These are phyloP conservation scores for Labeo rohita DNA, from an alignment of 2,113 vertebrate genomes.

Conservation along the genomic window DNA sequence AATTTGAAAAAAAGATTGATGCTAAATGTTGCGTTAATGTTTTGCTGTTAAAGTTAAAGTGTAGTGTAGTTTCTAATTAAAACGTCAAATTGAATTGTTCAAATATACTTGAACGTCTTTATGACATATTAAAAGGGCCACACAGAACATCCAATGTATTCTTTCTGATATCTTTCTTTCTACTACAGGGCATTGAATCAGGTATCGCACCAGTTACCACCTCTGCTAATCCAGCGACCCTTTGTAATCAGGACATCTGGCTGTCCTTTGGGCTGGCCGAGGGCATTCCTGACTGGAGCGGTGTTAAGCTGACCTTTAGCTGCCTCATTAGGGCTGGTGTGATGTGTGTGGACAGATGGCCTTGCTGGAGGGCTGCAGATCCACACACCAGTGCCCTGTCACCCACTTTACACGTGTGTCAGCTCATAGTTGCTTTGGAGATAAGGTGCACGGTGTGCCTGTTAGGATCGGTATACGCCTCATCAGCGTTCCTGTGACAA, in stretches of 20 bases:
- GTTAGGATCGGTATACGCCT: constrained; percentile 20
- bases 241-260: constrained; percentile 54
- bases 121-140: neutral
- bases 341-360: constrained; percentile 38
- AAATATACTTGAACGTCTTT: neutral
- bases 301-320: constrained; percentile 74
- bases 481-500: constrained; percentile 19
- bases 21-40: neutral
- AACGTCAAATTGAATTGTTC: no score
- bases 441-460: constrained; percentile 43
- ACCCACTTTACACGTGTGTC: constrained; percentile 51
- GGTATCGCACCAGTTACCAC: constrained; percentile 26
- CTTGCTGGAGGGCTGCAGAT: constrained; percentile 46
- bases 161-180: neutral
- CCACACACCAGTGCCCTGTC: constrained; percentile 46
- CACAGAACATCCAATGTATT: neutral
- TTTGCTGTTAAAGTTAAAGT: neutral
- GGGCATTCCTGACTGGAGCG: constrained; percentile 61
- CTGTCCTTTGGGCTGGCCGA: constrained; percentile 54
- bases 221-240: constrained; percentile 57
- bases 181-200: constrained; percentile 21
- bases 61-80: neutral
- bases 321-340: constrained; percentile 65
- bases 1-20: neutral
- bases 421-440: constrained; percentile 33